These are phyloP conservation scores for Polia nebulosa DNA, from an alignment of 2,888 invertebrate species.

Conservation along the genomic window DNA sequence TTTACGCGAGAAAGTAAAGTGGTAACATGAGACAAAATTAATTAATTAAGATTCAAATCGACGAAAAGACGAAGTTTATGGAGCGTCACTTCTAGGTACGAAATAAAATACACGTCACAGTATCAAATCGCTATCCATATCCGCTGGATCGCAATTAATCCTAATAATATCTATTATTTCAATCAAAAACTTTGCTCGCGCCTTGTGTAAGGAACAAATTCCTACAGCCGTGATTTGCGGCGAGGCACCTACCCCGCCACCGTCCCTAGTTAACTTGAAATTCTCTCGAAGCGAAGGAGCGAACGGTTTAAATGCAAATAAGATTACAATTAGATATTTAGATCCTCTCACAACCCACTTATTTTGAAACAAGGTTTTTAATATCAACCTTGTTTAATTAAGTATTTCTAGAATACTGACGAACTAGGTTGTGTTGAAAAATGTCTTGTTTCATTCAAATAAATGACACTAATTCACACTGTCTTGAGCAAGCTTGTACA, in stretches of 20 bases:
- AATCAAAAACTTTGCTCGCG: conserved; percentile 63
- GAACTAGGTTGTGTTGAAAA: conserved; percentile 53
- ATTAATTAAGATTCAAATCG: conserved; percentile 3
- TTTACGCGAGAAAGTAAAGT: neutral
- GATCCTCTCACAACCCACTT: conserved; percentile 75
- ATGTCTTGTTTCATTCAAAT: conserved; percentile 13
- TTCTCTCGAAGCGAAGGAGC: conserved; percentile 69
- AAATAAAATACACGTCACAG: conserved; percentile 24
- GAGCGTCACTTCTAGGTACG: neutral
- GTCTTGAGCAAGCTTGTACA: neutral
- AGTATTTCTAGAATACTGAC: conserved; percentile 65
- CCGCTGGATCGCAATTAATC: conserved; percentile 55
- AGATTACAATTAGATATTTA: conserved; percentile 83
- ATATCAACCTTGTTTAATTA: conserved; percentile 74
- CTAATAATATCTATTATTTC: conserved; percentile 64
- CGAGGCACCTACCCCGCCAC: conserved; percentile 39
- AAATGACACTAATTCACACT: neutral
- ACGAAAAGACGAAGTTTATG: neutral
- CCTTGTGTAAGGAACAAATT: conserved; percentile 67
- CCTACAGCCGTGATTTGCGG: conserved; percentile 67
- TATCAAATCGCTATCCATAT: conserved; percentile 42
- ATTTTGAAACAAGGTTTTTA: conserved; percentile 77
- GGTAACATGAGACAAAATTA: conserved; percentile 4
- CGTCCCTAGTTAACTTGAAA: conserved; percentile 69
- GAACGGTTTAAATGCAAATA: conserved; percentile 82